Evolutionary conservation across 2,888 invertebrate genomes (phyloP).

Genomic region (Tridacna gigas): DNA sequence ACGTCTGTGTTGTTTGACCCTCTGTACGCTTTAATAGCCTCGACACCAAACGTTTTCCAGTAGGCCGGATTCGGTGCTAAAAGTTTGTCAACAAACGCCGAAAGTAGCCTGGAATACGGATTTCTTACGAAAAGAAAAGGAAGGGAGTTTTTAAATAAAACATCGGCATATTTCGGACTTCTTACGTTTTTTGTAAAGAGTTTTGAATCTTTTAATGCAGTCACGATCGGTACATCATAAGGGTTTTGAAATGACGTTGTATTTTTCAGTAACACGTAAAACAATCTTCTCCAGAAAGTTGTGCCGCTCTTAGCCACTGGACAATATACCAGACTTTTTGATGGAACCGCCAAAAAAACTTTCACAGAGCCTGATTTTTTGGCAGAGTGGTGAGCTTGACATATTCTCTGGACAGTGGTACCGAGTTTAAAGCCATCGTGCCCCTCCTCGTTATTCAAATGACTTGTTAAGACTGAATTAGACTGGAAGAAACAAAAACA

Average conservation of each 20-base stretch:
- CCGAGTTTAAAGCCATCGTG: slow-evolving; percentile 29
- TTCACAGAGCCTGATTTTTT: slow-evolving; percentile 10
- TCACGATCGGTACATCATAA: slow-evolving; percentile 41
- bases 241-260: slow-evolving; percentile 32
- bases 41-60: slow-evolving; percentile 46
- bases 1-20: background rate
- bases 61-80: slow-evolving; percentile 50
- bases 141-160: slow-evolving; percentile 32
- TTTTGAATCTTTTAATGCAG: slow-evolving; percentile 29
- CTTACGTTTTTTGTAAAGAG: slow-evolving; percentile 21
- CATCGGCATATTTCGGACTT: background rate
- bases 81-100: slow-evolving; percentile 55
- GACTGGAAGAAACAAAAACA: background rate
- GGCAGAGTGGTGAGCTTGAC: background rate
- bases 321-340: slow-evolving; percentile 41
- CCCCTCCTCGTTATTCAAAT: slow-evolving; percentile 21
- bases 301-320: slow-evolving; percentile 54
- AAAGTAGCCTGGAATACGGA: slow-evolving; percentile 47
- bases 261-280: slow-evolving; percentile 30
- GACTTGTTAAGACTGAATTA: background rate
- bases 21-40: slow-evolving; percentile 33
- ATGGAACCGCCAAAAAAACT: slow-evolving; percentile 9
- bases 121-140: slow-evolving; percentile 51
- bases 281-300: slow-evolving; percentile 50
- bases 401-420: background rate